These are phyloP conservation scores for Lochmaea capreae DNA, from an alignment of 2,888 invertebrate genomes.

Conservation along the genomic window DNA sequence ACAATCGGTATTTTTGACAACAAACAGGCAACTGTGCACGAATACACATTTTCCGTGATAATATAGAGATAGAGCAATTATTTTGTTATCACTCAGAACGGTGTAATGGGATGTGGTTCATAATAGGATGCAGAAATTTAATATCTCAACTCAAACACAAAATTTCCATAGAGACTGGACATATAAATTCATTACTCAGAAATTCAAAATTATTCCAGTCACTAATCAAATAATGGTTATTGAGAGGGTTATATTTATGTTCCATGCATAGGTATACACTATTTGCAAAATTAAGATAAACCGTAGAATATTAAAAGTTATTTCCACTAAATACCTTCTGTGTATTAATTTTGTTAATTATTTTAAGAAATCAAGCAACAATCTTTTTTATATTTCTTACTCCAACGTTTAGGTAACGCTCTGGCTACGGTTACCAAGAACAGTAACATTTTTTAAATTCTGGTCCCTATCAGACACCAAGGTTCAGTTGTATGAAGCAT, in stretches of 20 bases:
- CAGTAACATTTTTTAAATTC: no score
- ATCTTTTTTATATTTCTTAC: no score
- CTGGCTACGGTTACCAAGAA: no score
- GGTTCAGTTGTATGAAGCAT: no score
- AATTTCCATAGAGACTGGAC: constrained; percentile 36
- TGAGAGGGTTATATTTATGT: constrained; percentile 14
- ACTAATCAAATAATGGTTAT: constrained; percentile 34
- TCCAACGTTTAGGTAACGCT: no score
- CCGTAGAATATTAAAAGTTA: background rate
- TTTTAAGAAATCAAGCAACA: no score
- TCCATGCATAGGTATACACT: background rate
- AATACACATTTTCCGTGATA: background rate
- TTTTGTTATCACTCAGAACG: background rate
- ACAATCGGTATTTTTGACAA: background rate
- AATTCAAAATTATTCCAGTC: constrained; percentile 32
- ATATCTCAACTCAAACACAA: constrained; percentile 33
- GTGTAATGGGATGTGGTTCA: constrained; percentile 8
- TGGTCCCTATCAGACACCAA: no score
- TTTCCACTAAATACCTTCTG: background rate
- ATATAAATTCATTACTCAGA: constrained; percentile 30
- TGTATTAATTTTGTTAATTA: no score
- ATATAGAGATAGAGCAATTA: background rate
- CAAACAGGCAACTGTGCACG: background rate
- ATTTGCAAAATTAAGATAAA: background rate
- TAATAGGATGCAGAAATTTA: constrained; percentile 23